A percentile compares a stretch with the other conserved stretches of the same genome.
These are phyloP conservation scores for Xyliphius kryptos DNA, from an alignment of 2,113 vertebrate genomes.

Conservation along the genomic window DNA sequence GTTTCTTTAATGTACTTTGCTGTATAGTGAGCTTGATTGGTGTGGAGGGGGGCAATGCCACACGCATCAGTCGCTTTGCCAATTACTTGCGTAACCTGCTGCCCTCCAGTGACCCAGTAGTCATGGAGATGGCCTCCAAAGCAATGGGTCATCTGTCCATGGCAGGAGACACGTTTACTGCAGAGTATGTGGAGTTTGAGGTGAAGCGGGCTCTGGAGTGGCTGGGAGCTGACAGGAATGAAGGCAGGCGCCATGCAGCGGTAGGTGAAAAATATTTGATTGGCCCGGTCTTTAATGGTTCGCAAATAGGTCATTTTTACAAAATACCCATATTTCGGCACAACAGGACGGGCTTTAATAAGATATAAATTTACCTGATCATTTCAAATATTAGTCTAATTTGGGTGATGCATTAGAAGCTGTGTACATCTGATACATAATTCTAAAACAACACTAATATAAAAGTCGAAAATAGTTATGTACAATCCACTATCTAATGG, in stretches of 20 bases:
- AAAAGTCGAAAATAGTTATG: too few relatives aligned
- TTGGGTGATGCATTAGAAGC: too few relatives aligned
- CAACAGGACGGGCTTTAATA: too few relatives aligned
- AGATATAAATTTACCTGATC: too few relatives aligned
- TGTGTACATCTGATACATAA: too few relatives aligned
- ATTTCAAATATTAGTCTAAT: too few relatives aligned
- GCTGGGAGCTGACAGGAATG: conserved; percentile 92
- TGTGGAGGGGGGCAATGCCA: conserved; percentile 94
- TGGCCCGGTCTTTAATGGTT: too few relatives aligned
- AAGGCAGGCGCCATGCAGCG: conserved; percentile 90
- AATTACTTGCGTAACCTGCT: conserved; percentile 96
- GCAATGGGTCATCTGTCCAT: conserved; percentile 93
- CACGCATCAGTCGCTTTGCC: conserved; percentile 91
- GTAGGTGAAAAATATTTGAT: conserved; percentile 77
- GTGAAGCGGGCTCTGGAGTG: conserved; percentile 97
- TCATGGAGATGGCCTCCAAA: conserved; percentile 99
- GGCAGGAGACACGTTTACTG: conserved; percentile 96
- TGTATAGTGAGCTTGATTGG: conserved; percentile 90
- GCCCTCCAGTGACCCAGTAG: conserved; percentile 89
- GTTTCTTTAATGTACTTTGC: too few relatives aligned
- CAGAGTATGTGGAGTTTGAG: conserved; percentile 97
- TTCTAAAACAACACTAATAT: too few relatives aligned
- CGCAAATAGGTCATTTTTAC: too few relatives aligned
- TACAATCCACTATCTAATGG: too few relatives aligned
- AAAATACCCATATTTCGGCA: too few relatives aligned